Evolutionary conservation across 2,113 vertebrate species (phyloP).

Genomic region (Xiphorhynchus elegans): DNA sequence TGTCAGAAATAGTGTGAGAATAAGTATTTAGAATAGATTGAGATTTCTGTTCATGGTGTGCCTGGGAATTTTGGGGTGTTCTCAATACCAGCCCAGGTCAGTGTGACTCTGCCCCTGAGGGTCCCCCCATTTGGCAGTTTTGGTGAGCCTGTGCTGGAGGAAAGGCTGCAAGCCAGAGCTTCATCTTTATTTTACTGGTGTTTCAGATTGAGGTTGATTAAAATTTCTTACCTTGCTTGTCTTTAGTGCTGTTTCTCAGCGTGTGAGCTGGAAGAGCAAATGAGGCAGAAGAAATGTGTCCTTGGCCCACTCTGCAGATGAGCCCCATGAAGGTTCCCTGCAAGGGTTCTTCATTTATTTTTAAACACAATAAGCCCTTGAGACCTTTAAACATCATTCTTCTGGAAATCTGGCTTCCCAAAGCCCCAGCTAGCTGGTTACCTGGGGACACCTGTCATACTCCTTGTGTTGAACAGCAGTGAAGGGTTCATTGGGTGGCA

Average conservation of each 20-base stretch:
- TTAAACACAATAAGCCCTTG: neutral
- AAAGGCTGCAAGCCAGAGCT: neutral
- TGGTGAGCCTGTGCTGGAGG: neutral
- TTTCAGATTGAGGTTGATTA: neutral
- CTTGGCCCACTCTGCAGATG: neutral
- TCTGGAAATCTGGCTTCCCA: neutral
- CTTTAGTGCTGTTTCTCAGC: neutral
- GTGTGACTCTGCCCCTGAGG: neutral
- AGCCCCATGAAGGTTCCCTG: neutral
- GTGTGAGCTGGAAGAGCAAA: neutral
- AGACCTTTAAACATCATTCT: neutral
- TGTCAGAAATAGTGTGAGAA: neutral
- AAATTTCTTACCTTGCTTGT: neutral
- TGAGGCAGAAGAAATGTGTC: neutral
- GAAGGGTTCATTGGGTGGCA: rapidly evolving
- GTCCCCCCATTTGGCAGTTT: neutral
- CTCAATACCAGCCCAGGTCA: neutral
- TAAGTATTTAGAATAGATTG: neutral
- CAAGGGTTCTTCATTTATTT: neutral
- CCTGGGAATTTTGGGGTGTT: neutral
- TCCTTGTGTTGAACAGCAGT: rapidly evolving
- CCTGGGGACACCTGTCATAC: neutral
- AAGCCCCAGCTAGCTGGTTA: neutral
- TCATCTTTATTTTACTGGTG: neutral
- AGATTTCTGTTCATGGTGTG: neutral